phyloP scores from a whole-genome alignment of 2,888 invertebrate species.

The Oscheius myriophilus region DNA sequence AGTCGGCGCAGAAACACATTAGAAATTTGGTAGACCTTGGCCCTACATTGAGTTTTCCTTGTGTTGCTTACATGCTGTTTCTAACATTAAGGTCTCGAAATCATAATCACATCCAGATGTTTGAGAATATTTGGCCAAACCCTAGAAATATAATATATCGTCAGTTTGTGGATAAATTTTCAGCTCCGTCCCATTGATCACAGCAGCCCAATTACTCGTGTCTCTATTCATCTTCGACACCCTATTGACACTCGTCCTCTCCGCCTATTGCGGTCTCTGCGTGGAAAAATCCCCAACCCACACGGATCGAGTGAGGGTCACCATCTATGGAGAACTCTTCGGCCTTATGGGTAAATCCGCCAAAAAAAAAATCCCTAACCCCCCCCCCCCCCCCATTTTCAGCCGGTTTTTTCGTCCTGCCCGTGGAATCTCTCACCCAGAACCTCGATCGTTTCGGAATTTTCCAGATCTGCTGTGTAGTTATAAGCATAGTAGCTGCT shows the following conservation, averaged over 20 bases:
- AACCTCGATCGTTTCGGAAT: constrained; percentile 68
- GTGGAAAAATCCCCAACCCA: constrained; percentile 66
- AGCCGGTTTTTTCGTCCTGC: constrained; percentile 55
- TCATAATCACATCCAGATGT: too few relatives aligned
- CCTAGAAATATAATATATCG: too few relatives aligned
- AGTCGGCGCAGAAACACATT: too few relatives aligned
- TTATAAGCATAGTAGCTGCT: constrained; percentile 64
- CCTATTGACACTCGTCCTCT: constrained; percentile 71
- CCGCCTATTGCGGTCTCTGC: constrained; percentile 71
- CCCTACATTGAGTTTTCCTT: too few relatives aligned
- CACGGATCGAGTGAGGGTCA: constrained; percentile 50
- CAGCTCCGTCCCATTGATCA: constrained; percentile 56
- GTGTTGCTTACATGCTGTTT: too few relatives aligned
- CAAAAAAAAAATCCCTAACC: neutral
- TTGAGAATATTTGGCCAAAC: too few relatives aligned
- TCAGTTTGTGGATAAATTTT: constrained; percentile 15
- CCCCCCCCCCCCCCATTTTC: neutral
- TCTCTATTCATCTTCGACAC: constrained; percentile 72
- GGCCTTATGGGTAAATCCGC: constrained; percentile 39
- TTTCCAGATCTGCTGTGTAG: constrained; percentile 69
- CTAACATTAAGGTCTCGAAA: too few relatives aligned
- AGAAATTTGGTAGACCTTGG: too few relatives aligned
- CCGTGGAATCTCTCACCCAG: constrained; percentile 53
- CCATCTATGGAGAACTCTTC: constrained; percentile 55
- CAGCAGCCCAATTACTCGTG: constrained; percentile 71